Conservation (phyloP, 2,888 invertebrate species). For the Rhogogaster chlorosoma region DNA sequence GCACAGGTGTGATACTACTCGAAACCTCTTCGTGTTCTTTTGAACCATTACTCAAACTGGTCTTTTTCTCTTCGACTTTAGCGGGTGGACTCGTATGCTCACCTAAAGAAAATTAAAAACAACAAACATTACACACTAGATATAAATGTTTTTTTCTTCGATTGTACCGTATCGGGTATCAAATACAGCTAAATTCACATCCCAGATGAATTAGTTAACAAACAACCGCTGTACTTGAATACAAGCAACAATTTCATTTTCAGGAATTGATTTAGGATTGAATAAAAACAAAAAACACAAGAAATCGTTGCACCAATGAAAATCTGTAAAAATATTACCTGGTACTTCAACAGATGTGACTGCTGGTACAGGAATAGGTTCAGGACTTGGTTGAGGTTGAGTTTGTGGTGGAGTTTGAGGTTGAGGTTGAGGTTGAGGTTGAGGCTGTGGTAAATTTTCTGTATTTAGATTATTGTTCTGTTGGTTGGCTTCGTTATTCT, state of each 20-base stretch:
- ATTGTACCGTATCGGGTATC: background rate
- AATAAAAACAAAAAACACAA: background rate
- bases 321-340: conserved; percentile 56
- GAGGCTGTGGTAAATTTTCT: conserved; percentile 61
- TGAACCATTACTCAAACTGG: conserved; percentile 65
- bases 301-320: background rate
- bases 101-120: background rate
- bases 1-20: conserved; percentile 38
- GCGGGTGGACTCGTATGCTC: conserved; percentile 56
- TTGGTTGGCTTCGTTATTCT: conserved; percentile 67
- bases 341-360: conserved; percentile 61
- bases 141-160: background rate
- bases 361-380: conserved; percentile 59
- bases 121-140: background rate
- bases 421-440: conserved; percentile 55
- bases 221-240: background rate
- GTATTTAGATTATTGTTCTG: conserved; percentile 70
- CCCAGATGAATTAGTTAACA: background rate
- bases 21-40: conserved; percentile 65
- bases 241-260: background rate
- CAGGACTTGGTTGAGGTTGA: conserved; percentile 52
- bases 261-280: background rate
- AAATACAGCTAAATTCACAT: background rate
- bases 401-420: conserved; percentile 53
- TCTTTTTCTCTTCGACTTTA: conserved; percentile 73